A percentile compares a stretch with the other conserved stretches of the same genome.
Evolutionary conservation across 2,113 vertebrate species (phyloP).

Genomic region (Oryzias woworae): DNA sequence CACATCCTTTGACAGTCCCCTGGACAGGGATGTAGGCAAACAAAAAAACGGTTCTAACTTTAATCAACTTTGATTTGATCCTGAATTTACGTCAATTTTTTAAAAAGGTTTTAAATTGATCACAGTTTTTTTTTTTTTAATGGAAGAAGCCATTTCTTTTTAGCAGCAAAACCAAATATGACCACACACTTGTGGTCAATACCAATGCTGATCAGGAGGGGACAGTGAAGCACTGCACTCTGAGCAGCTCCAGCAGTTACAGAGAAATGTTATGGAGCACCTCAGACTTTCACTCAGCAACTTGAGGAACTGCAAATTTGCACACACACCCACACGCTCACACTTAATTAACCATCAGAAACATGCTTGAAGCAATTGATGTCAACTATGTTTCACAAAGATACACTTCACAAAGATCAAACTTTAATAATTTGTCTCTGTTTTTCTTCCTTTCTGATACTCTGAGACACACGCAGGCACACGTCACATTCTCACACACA

Average conservation of each 20-base stretch:
- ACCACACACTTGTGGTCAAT: not conserved
- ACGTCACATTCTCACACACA: not conserved
- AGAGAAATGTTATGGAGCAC: not conserved
- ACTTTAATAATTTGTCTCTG: not conserved
- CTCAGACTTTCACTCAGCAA: constrained; percentile 1
- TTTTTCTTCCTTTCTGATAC: not conserved
- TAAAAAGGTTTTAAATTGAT: too few species aligned
- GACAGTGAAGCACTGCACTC: constrained; percentile 32
- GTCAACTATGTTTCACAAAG: constrained; percentile 7
- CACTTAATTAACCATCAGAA: constrained; percentile 19
- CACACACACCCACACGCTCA: constrained; percentile 7
- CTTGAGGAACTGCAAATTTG: not conserved
- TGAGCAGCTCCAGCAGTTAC: constrained; percentile 1
- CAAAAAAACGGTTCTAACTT: too few species aligned
- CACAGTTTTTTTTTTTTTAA: too few species aligned
- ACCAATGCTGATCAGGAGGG: constrained; percentile 33
- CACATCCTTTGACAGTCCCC: too few species aligned
- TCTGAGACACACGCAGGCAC: not conserved
- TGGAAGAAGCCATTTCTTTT: too few species aligned
- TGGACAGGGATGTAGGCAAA: too few species aligned
- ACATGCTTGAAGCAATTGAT: constrained; percentile 23
- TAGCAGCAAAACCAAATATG: too few species aligned
- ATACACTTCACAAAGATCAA: not conserved
- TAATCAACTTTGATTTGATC: too few species aligned
- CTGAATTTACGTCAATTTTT: too few species aligned